phyloP scores from a whole-genome alignment of 2,113 vertebrate species.

The Ammospiza caudacuta region DNA sequence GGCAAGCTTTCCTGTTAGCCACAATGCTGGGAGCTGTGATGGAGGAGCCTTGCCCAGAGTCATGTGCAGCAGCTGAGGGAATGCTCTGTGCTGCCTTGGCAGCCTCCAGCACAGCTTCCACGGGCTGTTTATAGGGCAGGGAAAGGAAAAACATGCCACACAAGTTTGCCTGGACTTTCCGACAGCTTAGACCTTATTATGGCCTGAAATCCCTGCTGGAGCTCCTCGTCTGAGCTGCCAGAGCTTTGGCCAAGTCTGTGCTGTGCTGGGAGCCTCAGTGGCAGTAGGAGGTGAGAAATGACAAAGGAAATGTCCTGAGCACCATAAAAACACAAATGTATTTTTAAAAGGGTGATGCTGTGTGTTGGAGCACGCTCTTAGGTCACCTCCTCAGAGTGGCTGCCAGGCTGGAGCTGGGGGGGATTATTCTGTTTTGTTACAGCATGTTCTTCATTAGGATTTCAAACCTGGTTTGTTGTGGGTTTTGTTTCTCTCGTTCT shows the following conservation, averaged over 20 bases:
- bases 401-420: not conserved
- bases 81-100: constrained; percentile 46
- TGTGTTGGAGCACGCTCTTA: not conserved
- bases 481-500: not conserved
- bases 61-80: constrained; percentile 47
- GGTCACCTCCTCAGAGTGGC: not conserved
- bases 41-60: not conserved
- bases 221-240: not conserved
- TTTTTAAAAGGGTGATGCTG: constrained; percentile 29
- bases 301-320: not conserved
- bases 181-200: constrained; percentile 48
- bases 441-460: not conserved
- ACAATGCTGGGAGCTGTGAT: not conserved
- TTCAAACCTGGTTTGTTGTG: not conserved
- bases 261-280: not conserved
- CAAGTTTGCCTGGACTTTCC: constrained; percentile 55
- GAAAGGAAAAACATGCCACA: constrained; percentile 58
- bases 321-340: constrained; percentile 8
- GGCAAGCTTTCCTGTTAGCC: not conserved
- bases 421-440: not conserved
- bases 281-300: constrained; percentile 31
- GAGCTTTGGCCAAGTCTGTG: not conserved
- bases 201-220: constrained; percentile 45
- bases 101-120: constrained; percentile 10
- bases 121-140: constrained; percentile 32